These are phyloP conservation scores for Globodera rostochiensis DNA, from an alignment of 1,140 invertebrate genomes.

Conservation along the genomic window DNA sequence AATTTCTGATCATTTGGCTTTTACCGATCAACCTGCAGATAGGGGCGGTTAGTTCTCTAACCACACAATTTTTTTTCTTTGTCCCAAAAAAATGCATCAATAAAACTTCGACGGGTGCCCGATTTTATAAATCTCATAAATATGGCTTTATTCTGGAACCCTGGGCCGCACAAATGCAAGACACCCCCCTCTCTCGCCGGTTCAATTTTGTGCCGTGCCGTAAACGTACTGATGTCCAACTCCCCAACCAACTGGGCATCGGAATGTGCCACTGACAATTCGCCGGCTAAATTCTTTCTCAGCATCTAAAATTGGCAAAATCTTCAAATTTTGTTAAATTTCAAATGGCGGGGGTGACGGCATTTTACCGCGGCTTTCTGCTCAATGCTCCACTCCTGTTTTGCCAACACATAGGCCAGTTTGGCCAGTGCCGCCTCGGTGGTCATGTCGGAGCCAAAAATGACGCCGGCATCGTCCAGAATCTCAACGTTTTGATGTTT, in stretches of 20 bases:
- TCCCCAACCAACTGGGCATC: constrained; percentile 67
- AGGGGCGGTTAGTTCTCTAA: too few species aligned
- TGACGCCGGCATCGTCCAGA: constrained; percentile 74
- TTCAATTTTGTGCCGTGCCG: constrained; percentile 71
- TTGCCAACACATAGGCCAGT: constrained; percentile 84
- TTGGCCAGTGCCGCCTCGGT: constrained; percentile 89
- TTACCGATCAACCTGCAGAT: too few species aligned
- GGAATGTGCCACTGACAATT: constrained; percentile 69
- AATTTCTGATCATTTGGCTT: too few species aligned
- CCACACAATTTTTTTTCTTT: too few species aligned
- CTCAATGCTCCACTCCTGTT: constrained; percentile 76
- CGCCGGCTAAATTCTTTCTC: constrained; percentile 76
- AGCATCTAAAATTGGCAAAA: constrained; percentile 73
- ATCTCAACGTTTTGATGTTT: constrained; percentile 63
- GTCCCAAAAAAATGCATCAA: too few species aligned
- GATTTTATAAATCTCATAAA: too few species aligned
- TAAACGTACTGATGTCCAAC: constrained; percentile 73
- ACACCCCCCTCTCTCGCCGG: constrained; percentile 11
- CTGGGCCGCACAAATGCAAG: too few species aligned
- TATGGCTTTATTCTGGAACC: too few species aligned
- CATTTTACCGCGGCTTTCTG: constrained; percentile 71
- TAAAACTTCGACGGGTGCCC: too few species aligned
- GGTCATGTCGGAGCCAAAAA: constrained; percentile 90
- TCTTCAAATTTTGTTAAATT: constrained; percentile 1
- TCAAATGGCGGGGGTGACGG: background rate